Percentiles rank a stretch among this genome's conserved stretches.
Conservation (phyloP, 35 echinoderm and acorn worm genomes). For the Lytechinus variegatus region DNA sequence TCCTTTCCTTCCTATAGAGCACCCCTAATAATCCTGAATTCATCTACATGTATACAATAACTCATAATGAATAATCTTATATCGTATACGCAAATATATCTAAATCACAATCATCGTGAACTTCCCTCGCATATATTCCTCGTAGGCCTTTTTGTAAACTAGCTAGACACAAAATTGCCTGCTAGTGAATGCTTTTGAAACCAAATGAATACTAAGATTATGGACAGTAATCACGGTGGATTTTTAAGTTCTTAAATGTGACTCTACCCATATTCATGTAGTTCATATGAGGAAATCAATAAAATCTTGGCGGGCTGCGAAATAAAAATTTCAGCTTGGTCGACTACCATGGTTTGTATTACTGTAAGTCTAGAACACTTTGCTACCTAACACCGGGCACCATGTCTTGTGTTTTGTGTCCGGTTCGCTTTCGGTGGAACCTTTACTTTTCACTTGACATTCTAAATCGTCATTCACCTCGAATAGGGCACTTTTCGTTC, state of each 20-base stretch:
- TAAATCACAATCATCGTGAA: too few relatives aligned
- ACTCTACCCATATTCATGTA: not conserved
- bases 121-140: too few relatives aligned
- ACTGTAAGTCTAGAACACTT: not conserved
- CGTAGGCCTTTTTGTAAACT: too few relatives aligned
- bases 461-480: not conserved
- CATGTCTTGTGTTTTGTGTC: not conserved
- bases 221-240: not conserved
- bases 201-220: too few relatives aligned
- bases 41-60: too few relatives aligned
- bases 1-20: too few relatives aligned
- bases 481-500: not conserved
- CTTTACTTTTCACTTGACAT: not conserved
- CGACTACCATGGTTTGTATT: not conserved
- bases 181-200: too few relatives aligned
- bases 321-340: not conserved
- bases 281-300: not conserved
- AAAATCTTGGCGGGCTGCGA: not conserved
- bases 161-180: too few relatives aligned
- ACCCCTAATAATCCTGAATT: too few relatives aligned
- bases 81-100: too few relatives aligned
- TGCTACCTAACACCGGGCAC: not conserved
- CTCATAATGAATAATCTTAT: too few relatives aligned
- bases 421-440: not conserved
- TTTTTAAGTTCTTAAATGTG: not conserved